Evolutionary conservation across 1,140 invertebrate species (phyloP).

Genomic region (Leptinotarsa texana): DNA sequence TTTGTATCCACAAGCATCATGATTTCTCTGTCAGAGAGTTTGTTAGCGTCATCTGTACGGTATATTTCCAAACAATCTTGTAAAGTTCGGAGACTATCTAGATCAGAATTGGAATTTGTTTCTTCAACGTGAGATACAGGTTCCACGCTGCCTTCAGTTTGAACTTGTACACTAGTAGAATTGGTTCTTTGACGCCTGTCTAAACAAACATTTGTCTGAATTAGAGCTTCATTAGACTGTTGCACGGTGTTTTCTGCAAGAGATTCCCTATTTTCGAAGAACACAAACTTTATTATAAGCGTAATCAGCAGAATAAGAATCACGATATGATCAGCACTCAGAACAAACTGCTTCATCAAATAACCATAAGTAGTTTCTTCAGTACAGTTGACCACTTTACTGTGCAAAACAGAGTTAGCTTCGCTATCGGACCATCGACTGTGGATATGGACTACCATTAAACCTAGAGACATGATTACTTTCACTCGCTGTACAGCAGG

Average conservation of each 20-base stretch:
- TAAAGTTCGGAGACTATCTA: slow-evolving; percentile 59
- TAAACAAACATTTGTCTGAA: slow-evolving; percentile 14
- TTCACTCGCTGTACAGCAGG: slow-evolving; percentile 93
- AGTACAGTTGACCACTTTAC: slow-evolving; percentile 44
- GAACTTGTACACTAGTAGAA: slow-evolving; percentile 38
- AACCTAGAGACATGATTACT: slow-evolving; percentile 87
- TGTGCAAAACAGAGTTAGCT: slow-evolving; percentile 35
- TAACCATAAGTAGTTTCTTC: slow-evolving; percentile 52
- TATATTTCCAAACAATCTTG: slow-evolving; percentile 81
- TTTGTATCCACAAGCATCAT: slow-evolving; percentile 74
- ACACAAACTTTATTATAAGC: slow-evolving; percentile 85
- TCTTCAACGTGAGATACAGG: slow-evolving; percentile 5
- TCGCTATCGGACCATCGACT: slow-evolving; percentile 54
- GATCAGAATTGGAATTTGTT: slow-evolving; percentile 43
- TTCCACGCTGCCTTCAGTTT: slow-evolving; percentile 36
- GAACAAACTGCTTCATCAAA: slow-evolving; percentile 60
- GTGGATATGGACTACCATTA: slow-evolving; percentile 86
- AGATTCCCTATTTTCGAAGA: slow-evolving; percentile 80
- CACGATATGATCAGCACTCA: slow-evolving; percentile 86
- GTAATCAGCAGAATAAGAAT: slow-evolving; percentile 82
- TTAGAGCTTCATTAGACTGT: background rate
- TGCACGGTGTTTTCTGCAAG: slow-evolving; percentile 53
- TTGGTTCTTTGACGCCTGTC: slow-evolving; percentile 32
- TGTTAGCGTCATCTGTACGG: slow-evolving; percentile 67
- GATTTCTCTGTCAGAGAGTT: slow-evolving; percentile 81